Percentiles rank a stretch among this genome's conserved stretches.
Conservation (phyloP, 2,888 invertebrate species). For the Oligia strigilis region DNA sequence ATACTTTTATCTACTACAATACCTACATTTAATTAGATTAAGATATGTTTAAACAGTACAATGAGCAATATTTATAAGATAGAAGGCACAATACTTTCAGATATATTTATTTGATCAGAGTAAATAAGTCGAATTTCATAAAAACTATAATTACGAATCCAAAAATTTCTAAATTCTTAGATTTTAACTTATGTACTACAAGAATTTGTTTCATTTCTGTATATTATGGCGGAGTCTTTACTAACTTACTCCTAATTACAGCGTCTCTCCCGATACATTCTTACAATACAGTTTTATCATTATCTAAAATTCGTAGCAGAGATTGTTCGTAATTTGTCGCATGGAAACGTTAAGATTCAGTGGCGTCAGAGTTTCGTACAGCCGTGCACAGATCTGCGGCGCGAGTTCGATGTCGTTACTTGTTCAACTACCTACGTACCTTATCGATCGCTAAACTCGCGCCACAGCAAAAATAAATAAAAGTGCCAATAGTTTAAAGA, state of each 20-base stretch:
- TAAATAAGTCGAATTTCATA: constrained; percentile 71
- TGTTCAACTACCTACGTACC: constrained; percentile 24
- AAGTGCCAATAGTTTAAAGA: constrained; percentile 84
- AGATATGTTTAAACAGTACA: constrained; percentile 75
- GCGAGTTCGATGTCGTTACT: constrained; percentile 66
- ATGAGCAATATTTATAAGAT: constrained; percentile 80
- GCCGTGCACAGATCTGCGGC: constrained; percentile 84
- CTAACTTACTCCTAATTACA: constrained; percentile 81
- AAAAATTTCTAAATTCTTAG: constrained; percentile 67
- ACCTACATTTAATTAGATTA: constrained; percentile 69
- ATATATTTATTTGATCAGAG: constrained; percentile 73
- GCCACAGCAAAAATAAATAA: constrained; percentile 71
- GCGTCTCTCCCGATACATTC: constrained; percentile 68
- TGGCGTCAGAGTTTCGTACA: constrained; percentile 88
- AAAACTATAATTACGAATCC: constrained; percentile 66
- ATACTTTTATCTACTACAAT: constrained; percentile 68
- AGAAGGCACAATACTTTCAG: constrained; percentile 75
- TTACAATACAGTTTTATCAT: constrained; percentile 76
- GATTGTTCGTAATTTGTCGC: constrained; percentile 80
- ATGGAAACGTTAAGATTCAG: constrained; percentile 75
- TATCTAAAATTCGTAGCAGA: constrained; percentile 83
- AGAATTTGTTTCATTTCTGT: constrained; percentile 78
- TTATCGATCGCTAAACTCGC: constrained; percentile 63
- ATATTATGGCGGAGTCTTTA: constrained; percentile 88
- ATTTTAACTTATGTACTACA: constrained; percentile 75